Percentiles rank a stretch among this genome's conserved stretches.
phyloP scores from a whole-genome alignment of 2,113 vertebrate species.

The Actinemys pallida region DNA sequence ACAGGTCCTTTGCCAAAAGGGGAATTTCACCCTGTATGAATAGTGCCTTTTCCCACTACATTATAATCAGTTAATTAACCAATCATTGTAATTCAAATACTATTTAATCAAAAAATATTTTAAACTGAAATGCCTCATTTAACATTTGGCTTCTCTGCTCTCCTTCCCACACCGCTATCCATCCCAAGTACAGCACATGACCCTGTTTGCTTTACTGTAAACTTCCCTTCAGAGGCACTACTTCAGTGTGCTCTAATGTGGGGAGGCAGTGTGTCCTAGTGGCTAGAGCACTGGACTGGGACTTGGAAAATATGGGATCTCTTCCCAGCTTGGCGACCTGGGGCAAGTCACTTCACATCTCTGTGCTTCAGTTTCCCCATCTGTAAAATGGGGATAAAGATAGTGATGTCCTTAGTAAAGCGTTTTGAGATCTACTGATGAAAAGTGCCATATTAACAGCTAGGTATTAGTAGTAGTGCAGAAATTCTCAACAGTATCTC shows the following conservation, averaged over 20 bases:
- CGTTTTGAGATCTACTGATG: background rate
- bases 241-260: background rate
- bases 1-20: rapidly evolving
- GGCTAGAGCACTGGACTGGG: background rate
- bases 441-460: background rate
- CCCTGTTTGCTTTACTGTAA: background rate
- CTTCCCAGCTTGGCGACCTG: background rate
- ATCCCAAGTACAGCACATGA: background rate
- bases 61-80: background rate
- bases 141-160: background rate
- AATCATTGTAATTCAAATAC: background rate
- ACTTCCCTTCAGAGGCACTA: background rate
- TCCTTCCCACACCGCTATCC: background rate
- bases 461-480: background rate
- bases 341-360: background rate
- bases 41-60: background rate
- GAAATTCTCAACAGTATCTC: background rate
- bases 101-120: background rate
- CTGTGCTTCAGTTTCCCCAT: background rate
- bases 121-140: background rate
- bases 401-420: background rate
- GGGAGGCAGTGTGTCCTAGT: background rate
- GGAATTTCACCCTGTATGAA: background rate
- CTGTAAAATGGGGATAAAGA: background rate
- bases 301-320: background rate